Evolutionary conservation across 2,888 invertebrate species (phyloP).

Genomic region (Brassicogethes aeneus): DNA sequence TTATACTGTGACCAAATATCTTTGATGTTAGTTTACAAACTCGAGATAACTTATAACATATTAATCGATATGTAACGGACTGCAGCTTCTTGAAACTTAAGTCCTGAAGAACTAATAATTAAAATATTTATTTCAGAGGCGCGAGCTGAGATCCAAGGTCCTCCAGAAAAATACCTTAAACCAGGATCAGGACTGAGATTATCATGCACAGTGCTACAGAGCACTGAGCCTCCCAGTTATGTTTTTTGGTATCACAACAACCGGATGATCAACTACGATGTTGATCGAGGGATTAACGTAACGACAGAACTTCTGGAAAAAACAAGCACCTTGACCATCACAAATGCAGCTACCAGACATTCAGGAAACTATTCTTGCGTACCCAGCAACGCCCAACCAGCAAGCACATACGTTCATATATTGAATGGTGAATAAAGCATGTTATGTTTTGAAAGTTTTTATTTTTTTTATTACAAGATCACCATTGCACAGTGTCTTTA

Average conservation of each 20-base stretch:
- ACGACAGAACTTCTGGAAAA: conserved; percentile 68
- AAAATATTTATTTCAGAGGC: conserved; percentile 74
- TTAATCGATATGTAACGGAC: no score
- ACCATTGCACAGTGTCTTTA: no score
- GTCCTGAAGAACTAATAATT: no score
- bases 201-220: conserved; percentile 74
- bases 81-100: no score
- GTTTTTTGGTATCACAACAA: conserved; percentile 86
- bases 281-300: conserved; percentile 77
- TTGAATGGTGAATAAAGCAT: conserved; percentile 62
- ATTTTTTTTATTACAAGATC: no score
- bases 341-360: conserved; percentile 56
- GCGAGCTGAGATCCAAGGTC: conserved; percentile 77
- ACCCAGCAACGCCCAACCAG: conserved; percentile 80
- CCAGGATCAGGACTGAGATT: conserved; percentile 76
- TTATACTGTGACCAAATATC: no score
- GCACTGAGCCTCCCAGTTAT: conserved; percentile 76
- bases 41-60: no score
- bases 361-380: conserved; percentile 86
- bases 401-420: conserved; percentile 82
- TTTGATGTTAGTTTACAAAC: no score
- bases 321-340: conserved; percentile 55
- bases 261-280: conserved; percentile 87
- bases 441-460: no score
- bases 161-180: conserved; percentile 77